Evolutionary conservation across 2,888 invertebrate species (phyloP).

Genomic region (Julus scandinavius): DNA sequence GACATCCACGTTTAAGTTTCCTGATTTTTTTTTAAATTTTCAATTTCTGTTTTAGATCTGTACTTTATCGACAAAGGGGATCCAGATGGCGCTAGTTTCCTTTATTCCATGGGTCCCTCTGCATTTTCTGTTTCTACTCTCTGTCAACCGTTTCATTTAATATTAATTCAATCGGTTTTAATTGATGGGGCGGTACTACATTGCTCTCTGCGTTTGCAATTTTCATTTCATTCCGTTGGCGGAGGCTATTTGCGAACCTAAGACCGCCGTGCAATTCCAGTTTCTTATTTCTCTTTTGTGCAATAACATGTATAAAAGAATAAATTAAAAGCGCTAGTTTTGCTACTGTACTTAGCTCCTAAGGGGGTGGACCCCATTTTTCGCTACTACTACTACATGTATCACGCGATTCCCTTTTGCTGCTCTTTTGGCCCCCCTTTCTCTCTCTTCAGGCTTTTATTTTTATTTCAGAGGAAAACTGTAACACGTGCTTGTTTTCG

Average conservation of each 20-base stretch:
- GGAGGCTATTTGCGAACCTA: neutral
- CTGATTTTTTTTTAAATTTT: no score
- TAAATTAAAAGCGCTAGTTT: neutral
- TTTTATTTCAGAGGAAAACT: neutral
- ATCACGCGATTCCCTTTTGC: neutral
- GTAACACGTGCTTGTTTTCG: conserved; percentile 2
- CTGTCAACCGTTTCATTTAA: neutral
- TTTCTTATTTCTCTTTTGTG: neutral
- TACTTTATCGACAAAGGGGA: no score
- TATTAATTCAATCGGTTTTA: neutral
- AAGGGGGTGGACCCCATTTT: neutral
- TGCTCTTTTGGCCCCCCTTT: neutral
- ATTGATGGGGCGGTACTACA: neutral
- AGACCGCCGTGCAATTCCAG: neutral
- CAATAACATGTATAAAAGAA: conserved; percentile 1
- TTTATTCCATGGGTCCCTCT: no score
- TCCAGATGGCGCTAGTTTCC: no score
- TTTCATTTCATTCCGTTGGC: neutral
- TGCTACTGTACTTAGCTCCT: neutral
- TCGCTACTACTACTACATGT: neutral
- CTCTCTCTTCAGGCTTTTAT: neutral
- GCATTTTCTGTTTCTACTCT: neutral
- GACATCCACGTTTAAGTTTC: neutral
- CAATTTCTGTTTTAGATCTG: no score
- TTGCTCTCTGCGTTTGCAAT: neutral